Base-by-base conservation (phyloP, 2,888 invertebrate genomes). In the Lobophora halterata region DNA sequence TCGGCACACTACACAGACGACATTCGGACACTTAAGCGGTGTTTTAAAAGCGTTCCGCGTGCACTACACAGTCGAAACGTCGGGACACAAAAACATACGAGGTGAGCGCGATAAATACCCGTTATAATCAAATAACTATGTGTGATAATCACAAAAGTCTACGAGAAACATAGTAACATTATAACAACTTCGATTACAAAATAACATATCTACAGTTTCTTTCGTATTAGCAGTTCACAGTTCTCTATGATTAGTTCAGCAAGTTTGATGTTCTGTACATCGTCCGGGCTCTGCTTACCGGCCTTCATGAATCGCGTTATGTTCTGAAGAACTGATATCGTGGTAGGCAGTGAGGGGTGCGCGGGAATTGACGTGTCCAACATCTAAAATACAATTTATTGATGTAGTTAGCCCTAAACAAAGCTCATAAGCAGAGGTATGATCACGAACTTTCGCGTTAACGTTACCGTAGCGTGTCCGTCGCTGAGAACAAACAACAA, bases 301-400 rank as follows among this genome's bases (percentile, higher is more conserved):
- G 63, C 72, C 37, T 69, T 74, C 13, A 80, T 63, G 55, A 72
- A 70, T 16, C 61, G 58, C 3, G 79, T 49, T 9, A 81, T 30
- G 41, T 70, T 75, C 46, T 77, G 71, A 4, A 87, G 63, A 2
- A 85, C 76, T 1, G 55, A 40, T 38, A 68, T 56, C 12, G 86
- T 86, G 1, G 81, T 78, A 1, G 44, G 36, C 21, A 85, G 42
- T 1, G 79, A 79, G 1, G 80, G 74, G 34, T 78, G 64, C 1
- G 79, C 77, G n/a, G 85, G 81, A 44, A 86, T 76, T 1, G 85
- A 79, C 1, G 72, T 58, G 48, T 87, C 87, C 29, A 78, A 47
- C 5, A 58, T 52, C 87, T 87, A 71, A 73, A 23, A 21, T 18
- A 12, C 3, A 5, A n/a, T 17, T 2, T 2, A 41, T 31, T 27